These are phyloP conservation scores for Meliscaeva auricollis DNA, from an alignment of 2,888 invertebrate genomes.

Conservation along the genomic window DNA sequence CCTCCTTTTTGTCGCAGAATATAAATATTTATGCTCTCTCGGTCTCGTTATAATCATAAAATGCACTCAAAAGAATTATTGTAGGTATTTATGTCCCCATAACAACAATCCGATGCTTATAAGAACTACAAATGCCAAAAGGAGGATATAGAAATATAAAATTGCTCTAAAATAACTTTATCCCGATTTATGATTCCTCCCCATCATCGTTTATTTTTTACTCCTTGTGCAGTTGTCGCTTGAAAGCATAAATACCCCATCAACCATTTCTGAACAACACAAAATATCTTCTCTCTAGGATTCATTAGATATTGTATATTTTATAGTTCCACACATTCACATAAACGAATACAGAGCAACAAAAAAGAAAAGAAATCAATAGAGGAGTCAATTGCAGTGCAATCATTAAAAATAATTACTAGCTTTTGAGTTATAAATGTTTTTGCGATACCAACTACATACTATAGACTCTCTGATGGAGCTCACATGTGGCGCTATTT, in stretches of 20 bases:
- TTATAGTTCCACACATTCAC: slow-evolving; percentile 5
- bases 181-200: slow-evolving; percentile 47
- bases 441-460: slow-evolving; percentile 37
- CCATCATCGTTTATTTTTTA: slow-evolving; percentile 17
- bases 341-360: neutral
- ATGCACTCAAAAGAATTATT: slow-evolving; percentile 27
- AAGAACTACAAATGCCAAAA: neutral
- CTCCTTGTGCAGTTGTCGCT: neutral
- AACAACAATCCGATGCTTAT: neutral
- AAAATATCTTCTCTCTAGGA: neutral
- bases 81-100: neutral
- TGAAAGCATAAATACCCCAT: slow-evolving; percentile 31
- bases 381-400: slow-evolving; percentile 68
- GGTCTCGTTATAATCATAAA: neutral
- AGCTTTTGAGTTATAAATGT: slow-evolving; percentile 70
- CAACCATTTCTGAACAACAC: neutral
- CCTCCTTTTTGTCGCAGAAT: slow-evolving; percentile 30
- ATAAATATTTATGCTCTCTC: slow-evolving; percentile 16
- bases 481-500: slow-evolving; percentile 28
- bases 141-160: slow-evolving; percentile 4
- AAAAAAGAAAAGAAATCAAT: slow-evolving; percentile 40
- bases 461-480: neutral
- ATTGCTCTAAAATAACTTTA: slow-evolving; percentile 42
- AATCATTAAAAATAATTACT: slow-evolving; percentile 75
- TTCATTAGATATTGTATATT: slow-evolving; percentile 39